These are phyloP conservation scores for Hemaris fuciformis DNA, from an alignment of 2,888 invertebrate genomes.

Conservation along the genomic window DNA sequence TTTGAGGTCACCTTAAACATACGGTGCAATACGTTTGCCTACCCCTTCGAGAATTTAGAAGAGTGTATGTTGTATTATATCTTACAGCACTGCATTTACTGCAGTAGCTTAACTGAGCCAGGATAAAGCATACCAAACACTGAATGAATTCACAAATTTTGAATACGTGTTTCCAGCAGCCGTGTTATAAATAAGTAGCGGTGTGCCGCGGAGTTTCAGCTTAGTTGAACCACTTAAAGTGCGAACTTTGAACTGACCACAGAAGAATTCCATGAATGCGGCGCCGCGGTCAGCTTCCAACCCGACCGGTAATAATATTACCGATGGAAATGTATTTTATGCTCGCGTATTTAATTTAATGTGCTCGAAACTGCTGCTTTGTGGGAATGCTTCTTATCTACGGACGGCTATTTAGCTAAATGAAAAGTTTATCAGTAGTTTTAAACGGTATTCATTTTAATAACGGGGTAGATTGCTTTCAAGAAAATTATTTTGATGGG, in stretches of 20 bases:
- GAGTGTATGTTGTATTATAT: too few relatives aligned
- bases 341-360: not conserved
- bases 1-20: too few relatives aligned
- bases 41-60: too few relatives aligned
- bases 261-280: constrained; percentile 40
- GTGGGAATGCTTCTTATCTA: not conserved
- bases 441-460: not conserved
- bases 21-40: too few relatives aligned
- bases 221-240: constrained; percentile 46
- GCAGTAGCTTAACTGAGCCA: too few relatives aligned
- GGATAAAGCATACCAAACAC: not conserved
- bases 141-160: not conserved
- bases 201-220: constrained; percentile 51
- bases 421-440: not conserved
- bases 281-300: constrained; percentile 13
- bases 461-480: not conserved
- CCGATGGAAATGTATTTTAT: not conserved
- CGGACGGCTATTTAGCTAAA: not conserved
- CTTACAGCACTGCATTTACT: too few relatives aligned
- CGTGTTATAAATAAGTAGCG: constrained; percentile 36
- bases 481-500: not conserved
- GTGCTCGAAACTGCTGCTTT: not conserved
- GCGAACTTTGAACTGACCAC: constrained; percentile 35
- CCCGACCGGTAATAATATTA: not conserved
- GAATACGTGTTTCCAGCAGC: constrained; percentile 28